Conservation (phyloP, 2,888 invertebrate genomes). For the Eupithecia dodoneata region DNA sequence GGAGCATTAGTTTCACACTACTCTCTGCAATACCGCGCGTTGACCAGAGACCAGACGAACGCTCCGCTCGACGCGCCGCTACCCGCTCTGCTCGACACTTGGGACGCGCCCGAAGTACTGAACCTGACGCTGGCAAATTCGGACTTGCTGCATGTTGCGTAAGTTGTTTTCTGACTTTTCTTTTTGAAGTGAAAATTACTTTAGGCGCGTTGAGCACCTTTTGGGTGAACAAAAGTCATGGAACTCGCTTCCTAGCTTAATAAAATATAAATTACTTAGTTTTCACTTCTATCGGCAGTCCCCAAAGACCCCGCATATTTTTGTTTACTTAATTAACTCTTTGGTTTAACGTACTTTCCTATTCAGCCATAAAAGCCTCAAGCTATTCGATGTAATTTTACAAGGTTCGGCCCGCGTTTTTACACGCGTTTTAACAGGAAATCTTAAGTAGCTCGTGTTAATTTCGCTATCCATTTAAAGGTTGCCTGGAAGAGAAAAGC, state of each 20-base stretch:
- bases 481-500: no score
- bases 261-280: no score
- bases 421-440: not conserved
- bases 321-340: no score
- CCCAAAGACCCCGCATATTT: no score
- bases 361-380: not conserved
- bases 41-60: conserved; percentile 65
- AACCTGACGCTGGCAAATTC: conserved; percentile 75
- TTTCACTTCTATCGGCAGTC: no score
- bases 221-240: no score
- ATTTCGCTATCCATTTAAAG: not conserved
- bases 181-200: no score
- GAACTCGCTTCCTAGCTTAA: no score
- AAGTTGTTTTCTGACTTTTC: conserved; percentile 50
- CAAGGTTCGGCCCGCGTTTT: not conserved
- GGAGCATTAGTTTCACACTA: conserved; percentile 77
- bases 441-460: not conserved
- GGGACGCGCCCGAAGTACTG: conserved; percentile 74
- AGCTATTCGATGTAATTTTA: not conserved
- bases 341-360: no score
- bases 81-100: conserved; percentile 69
- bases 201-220: no score
- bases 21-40: conserved; percentile 72
- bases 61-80: conserved; percentile 71
- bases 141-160: conserved; percentile 77